These are phyloP conservation scores for Oenanthe oenanthe DNA, from an alignment of 2,113 vertebrate species.

Conservation along the genomic window DNA sequence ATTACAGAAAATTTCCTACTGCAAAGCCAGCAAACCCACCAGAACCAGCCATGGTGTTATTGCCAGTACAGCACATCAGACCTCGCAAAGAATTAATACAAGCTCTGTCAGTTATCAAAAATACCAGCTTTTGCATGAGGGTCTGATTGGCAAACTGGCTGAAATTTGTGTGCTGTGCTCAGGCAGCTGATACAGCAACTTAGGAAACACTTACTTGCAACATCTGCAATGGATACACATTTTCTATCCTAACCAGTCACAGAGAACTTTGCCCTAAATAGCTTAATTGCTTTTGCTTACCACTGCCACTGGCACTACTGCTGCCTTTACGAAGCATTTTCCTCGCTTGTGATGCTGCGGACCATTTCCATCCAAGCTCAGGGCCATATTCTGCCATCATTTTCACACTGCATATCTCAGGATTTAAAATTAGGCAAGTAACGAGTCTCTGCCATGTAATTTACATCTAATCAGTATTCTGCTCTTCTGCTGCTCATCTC, in stretches of 20 bases:
- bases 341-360: slow-evolving; percentile 20
- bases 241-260: background rate
- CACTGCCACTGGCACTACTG: background rate
- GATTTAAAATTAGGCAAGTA: slow-evolving; percentile 67
- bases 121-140: background rate
- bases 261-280: slow-evolving; percentile 45
- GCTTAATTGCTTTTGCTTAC: background rate
- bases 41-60: slow-evolving; percentile 5
- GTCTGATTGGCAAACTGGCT: slow-evolving; percentile 5
- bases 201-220: background rate
- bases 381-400: slow-evolving; percentile 58
- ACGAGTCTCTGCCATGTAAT: slow-evolving; percentile 61
- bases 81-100: slow-evolving; percentile 11
- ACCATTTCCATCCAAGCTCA: slow-evolving; percentile 59
- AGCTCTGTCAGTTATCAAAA: slow-evolving; percentile 23
- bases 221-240: background rate
- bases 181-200: background rate
- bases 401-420: slow-evolving; percentile 60
- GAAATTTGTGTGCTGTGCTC: background rate
- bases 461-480: slow-evolving; percentile 68
- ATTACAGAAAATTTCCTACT: background rate
- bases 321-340: slow-evolving; percentile 56
- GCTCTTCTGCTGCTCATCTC: slow-evolving; percentile 51
- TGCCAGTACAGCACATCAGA: slow-evolving; percentile 43
- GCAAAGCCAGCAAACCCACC: slow-evolving; percentile 10